Percentiles rank a stretch among this genome's conserved stretches.
Evolutionary conservation across 2,113 vertebrate species (phyloP).

Genomic region (Xenopus laevis): DNA sequence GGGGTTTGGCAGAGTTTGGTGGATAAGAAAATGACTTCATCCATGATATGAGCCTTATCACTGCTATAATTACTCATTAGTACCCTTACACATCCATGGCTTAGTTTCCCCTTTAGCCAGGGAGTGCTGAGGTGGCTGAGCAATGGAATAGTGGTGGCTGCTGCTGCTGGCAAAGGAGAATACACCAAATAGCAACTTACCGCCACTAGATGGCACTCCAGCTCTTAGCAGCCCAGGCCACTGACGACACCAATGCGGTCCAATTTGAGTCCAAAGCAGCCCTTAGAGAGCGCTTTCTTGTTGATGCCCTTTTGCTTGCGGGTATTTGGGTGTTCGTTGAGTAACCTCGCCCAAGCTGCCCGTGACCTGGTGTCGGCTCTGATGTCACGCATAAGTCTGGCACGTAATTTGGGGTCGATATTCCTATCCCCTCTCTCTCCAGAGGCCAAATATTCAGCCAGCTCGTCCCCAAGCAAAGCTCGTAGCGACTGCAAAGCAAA

Average conservation of each 20-base stretch:
- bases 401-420: slow-evolving; percentile 65
- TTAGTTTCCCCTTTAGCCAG: too few relatives aligned
- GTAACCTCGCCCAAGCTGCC: slow-evolving; percentile 75
- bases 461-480: slow-evolving; percentile 72
- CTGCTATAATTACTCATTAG: too few relatives aligned
- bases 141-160: too few relatives aligned
- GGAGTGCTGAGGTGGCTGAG: too few relatives aligned
- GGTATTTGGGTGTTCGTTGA: slow-evolving; percentile 72
- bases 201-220: slow-evolving; percentile 60
- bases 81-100: too few relatives aligned
- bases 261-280: slow-evolving; percentile 94
- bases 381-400: slow-evolving; percentile 77
- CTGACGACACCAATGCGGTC: slow-evolving; percentile 94
- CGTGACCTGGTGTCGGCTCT: slow-evolving; percentile 74
- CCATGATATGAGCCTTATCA: too few relatives aligned
- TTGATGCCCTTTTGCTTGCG: slow-evolving; percentile 71
- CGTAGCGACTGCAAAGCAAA: slow-evolving; percentile 62
- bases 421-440: slow-evolving; percentile 63
- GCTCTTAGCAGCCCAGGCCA: slow-evolving; percentile 87
- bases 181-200: slow-evolving; percentile 63
- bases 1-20: too few relatives aligned
- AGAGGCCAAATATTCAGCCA: slow-evolving; percentile 69
- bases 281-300: slow-evolving; percentile 80
- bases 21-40: too few relatives aligned
- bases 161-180: too few relatives aligned